These are phyloP conservation scores for Datnioides undecimradiatus DNA, from an alignment of 2,113 vertebrate species.

Conservation along the genomic window DNA sequence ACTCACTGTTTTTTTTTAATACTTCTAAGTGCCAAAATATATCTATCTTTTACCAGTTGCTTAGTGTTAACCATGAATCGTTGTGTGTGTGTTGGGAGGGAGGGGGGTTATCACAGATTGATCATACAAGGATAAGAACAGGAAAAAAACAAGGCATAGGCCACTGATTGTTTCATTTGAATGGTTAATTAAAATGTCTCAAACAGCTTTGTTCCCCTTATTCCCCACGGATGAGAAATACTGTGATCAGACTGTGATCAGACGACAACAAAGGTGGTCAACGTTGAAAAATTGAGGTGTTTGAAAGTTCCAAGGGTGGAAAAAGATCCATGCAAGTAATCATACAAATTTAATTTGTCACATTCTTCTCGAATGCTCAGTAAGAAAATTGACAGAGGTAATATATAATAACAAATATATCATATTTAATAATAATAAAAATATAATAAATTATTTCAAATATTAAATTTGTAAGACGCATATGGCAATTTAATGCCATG, in stretches of 20 bases:
- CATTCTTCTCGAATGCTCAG: background rate
- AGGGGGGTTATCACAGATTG: background rate
- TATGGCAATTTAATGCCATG: background rate
- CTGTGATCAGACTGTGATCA: background rate
- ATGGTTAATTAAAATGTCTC: background rate
- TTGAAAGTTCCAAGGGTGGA: background rate
- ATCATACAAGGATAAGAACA: background rate
- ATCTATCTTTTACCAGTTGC: background rate
- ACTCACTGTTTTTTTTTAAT: background rate
- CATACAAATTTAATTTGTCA: slow-evolving; percentile 2
- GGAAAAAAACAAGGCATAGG: background rate
- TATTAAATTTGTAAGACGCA: slow-evolving; percentile 1
- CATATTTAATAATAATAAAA: too few species aligned
- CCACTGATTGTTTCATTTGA: background rate
- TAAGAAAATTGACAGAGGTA: background rate
- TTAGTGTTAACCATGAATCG: background rate
- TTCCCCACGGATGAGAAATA: background rate
- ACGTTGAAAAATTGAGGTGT: slow-evolving; percentile 4
- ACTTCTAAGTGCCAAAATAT: background rate
- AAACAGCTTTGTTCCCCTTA: background rate
- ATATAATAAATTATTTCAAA: background rate
- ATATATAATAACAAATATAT: too few species aligned
- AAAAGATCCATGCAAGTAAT: background rate
- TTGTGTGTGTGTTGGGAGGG: background rate
- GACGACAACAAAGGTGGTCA: background rate